Base-by-base conservation (phyloP, 2,797 vertebrate genomes). In the Columba guinea region DNA sequence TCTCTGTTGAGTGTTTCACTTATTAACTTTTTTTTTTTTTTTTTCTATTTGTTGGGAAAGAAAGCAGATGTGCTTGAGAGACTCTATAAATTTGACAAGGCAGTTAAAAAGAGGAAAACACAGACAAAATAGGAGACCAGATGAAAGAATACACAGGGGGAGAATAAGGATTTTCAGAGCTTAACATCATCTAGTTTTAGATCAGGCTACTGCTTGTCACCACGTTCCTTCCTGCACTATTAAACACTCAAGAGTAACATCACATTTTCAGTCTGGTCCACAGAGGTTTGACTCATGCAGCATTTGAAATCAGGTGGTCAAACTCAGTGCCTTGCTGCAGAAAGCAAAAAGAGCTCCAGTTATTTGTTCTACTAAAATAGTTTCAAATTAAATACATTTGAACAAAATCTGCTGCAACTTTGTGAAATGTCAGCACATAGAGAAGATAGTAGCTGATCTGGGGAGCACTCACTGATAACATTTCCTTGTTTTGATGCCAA, bases 101-200 rank as follows among this genome's bases (percentile, higher is more conserved):
- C 34, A 65, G 51, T 71, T 87, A 81, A 75, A 92, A 89, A 94
- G 64, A 87, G 37, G 46, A 85, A 89, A 91, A 83, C 35, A 68
- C 48, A 90, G 90, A 75, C 44, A 78, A 95, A 91, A 86, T 6
- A 64, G 37, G 30, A 90, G 51, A 69, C 37, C 48, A 67, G 74
- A 95, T 73, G 63, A 95, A 95, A 82, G 74, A 79, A 82, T 44
- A 44, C 39, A 55, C 7, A 0, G 6, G 10, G 13, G 19, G 28
- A 19, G 14, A 91, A 75, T 81, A 82, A 52, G 52, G 48, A 63
- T 89, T 95, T 94, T 89, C 77, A 63, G 35, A 60, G 63, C 39
- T 84, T 88, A 94, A 76, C 48, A 39, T 69, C 22, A 44, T 73
- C 87, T 84, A 86, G 55, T 73, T 94, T 91, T 67, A 87, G 34